These are phyloP conservation scores for Calidris pygmaea DNA, from an alignment of 2,113 vertebrate genomes.

Conservation along the genomic window DNA sequence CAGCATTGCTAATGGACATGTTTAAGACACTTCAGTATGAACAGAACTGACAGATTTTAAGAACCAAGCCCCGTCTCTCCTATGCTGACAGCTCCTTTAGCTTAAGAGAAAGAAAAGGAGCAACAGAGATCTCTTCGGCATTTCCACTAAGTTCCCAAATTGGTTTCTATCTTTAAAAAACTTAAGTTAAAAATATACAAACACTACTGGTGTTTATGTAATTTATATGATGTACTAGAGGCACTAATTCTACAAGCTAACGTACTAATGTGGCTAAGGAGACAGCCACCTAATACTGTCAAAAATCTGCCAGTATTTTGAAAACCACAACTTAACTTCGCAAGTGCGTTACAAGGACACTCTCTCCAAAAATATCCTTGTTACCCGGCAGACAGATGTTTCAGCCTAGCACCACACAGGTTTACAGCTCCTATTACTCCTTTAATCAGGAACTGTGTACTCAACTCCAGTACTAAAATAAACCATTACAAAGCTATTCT, in stretches of 20 bases:
- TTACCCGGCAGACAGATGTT: not conserved
- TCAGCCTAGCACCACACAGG: not conserved
- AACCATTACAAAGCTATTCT: not conserved
- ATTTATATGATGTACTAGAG: not conserved
- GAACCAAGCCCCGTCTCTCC: not conserved
- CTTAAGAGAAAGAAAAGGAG: not conserved
- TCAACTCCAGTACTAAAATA: not conserved
- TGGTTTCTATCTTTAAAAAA: not conserved
- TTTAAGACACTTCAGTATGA: not conserved
- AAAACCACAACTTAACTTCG: not conserved
- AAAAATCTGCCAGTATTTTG: not conserved
- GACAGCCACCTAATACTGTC: not conserved
- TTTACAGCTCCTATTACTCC: not conserved
- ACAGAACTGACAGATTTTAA: fast-evolving
- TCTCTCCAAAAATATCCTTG: not conserved
- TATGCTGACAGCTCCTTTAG: not conserved
- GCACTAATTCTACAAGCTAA: not conserved
- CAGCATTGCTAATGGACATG: fast-evolving
- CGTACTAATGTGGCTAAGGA: not conserved
- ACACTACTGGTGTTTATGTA: not conserved
- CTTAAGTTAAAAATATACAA: not conserved
- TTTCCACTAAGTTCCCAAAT: not conserved
- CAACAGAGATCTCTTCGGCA: not conserved
- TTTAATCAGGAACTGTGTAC: not conserved
- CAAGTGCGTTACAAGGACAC: not conserved